Evolutionary conservation across 2,888 invertebrate species (phyloP).

Genomic region (Drosophila antonietae): DNA sequence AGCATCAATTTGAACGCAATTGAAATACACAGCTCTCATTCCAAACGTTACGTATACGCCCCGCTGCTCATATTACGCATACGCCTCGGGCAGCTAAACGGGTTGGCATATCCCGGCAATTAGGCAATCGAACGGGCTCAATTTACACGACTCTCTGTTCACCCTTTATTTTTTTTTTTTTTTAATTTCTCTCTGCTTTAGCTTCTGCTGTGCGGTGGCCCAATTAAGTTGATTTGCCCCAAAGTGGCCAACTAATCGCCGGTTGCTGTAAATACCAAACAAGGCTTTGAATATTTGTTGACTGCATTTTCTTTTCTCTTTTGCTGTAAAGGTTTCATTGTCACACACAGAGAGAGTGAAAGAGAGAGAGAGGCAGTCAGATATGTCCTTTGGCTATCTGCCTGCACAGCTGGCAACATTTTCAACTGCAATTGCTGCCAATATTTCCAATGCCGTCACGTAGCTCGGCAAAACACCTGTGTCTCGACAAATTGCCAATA

Average conservation of each 20-base stretch:
- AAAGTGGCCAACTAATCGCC: conserved; percentile 34
- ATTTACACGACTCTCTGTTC: conserved; percentile 4
- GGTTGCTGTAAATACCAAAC: conserved; percentile 1
- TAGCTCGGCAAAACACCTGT: conserved; percentile 21
- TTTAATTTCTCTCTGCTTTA: not conserved
- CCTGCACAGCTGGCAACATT: conserved; percentile 20
- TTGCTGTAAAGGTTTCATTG: conserved; percentile 5
- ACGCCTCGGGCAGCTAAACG: not conserved
- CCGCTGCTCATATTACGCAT: conserved; percentile 6
- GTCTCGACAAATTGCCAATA: conserved; percentile 8
- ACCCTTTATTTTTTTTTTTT: not conserved
- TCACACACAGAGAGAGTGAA: not conserved
- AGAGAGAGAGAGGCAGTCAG: not conserved
- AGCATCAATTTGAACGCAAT: conserved; percentile 27
- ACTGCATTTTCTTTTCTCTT: not conserved
- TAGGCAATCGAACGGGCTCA: conserved; percentile 29
- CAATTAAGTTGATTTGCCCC: conserved; percentile 31
- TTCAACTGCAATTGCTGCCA: conserved; percentile 28
- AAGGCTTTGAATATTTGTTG: conserved; percentile 10
- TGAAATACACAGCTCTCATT: conserved; percentile 13
- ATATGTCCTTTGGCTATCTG: conserved; percentile 15
- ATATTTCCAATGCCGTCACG: conserved; percentile 32
- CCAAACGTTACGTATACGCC: conserved; percentile 33
- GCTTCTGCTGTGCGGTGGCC: not conserved
- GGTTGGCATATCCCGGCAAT: conserved; percentile 28